phyloP scores from a whole-genome alignment of 2,888 invertebrate genomes.

The Cylloceria caligata region DNA sequence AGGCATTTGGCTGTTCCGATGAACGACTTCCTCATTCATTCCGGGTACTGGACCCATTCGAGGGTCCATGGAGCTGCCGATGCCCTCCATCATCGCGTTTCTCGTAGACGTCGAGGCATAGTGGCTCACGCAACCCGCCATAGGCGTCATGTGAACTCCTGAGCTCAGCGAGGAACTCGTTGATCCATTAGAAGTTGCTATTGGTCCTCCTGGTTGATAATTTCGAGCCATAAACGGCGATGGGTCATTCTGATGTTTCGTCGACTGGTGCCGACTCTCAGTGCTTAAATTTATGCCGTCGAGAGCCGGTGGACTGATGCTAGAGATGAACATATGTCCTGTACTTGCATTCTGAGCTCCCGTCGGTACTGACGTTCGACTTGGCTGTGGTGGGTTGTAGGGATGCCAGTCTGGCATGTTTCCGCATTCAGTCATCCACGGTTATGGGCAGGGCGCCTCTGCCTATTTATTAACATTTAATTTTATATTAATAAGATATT shows the following conservation, averaged over 20 bases:
- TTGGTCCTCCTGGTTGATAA: slow-evolving; percentile 50
- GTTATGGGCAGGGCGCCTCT: slow-evolving; percentile 41
- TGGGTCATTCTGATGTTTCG: slow-evolving; percentile 76
- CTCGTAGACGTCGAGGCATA: slow-evolving; percentile 74
- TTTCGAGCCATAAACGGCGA: slow-evolving; percentile 62
- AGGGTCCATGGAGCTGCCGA: slow-evolving; percentile 71
- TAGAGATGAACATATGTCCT: slow-evolving; percentile 76
- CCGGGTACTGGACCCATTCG: slow-evolving; percentile 70
- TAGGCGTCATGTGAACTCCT: slow-evolving; percentile 75
- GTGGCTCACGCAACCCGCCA: slow-evolving; percentile 76
- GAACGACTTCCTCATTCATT: slow-evolving; percentile 76
- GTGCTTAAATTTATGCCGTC: slow-evolving; percentile 73
- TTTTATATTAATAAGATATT: background rate
- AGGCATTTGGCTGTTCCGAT: slow-evolving; percentile 75
- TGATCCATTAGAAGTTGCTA: slow-evolving; percentile 64
- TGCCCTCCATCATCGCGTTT: slow-evolving; percentile 77
- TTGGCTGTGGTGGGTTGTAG: slow-evolving; percentile 76
- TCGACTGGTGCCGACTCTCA: slow-evolving; percentile 69
- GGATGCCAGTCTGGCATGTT: slow-evolving; percentile 84
- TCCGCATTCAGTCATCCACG: slow-evolving; percentile 69
- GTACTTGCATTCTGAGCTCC: slow-evolving; percentile 77
- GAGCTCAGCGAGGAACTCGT: slow-evolving; percentile 72
- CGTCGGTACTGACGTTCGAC: slow-evolving; percentile 74
- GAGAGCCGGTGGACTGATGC: slow-evolving; percentile 75
- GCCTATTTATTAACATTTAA: slow-evolving; percentile 16